A percentile compares a stretch with the other conserved stretches of the same genome.
These are phyloP conservation scores for Onchidella celtica DNA, from an alignment of 2,888 invertebrate species.

Conservation along the genomic window DNA sequence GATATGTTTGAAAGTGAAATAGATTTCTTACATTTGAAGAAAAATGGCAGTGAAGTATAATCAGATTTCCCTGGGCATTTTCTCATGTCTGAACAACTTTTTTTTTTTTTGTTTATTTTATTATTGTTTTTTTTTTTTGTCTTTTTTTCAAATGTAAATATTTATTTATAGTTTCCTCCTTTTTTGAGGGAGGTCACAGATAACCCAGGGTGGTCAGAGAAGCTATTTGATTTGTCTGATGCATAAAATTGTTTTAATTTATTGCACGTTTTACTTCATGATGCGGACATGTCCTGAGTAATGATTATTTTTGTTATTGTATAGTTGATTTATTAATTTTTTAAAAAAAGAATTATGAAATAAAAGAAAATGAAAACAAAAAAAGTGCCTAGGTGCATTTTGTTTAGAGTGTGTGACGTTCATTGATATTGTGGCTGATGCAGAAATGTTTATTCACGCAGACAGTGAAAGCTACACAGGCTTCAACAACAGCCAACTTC, in stretches of 20 bases:
- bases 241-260: constrained; percentile 40
- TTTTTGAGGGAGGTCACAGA: not conserved
- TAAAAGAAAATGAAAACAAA: not conserved
- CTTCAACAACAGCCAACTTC: too few species aligned
- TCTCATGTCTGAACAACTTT: too few species aligned
- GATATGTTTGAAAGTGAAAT: too few species aligned
- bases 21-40: too few species aligned
- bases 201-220: not conserved
- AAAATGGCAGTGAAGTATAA: too few species aligned
- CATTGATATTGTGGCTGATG: too few species aligned
- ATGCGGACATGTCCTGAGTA: constrained; percentile 6
- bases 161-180: not conserved
- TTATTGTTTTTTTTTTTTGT: not conserved
- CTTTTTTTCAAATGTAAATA: not conserved
- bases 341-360: constrained; percentile 22
- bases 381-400: too few species aligned
- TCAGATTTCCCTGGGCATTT: too few species aligned
- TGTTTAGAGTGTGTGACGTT: too few species aligned
- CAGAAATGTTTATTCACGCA: too few species aligned
- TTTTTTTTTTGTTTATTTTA: not conserved
- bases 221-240: constrained; percentile 21
- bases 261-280: constrained; percentile 35
- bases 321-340: constrained; percentile 32
- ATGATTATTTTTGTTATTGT: constrained; percentile 37
- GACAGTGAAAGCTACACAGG: too few species aligned